A percentile compares a stretch with the other conserved stretches of the same genome.
Conservation (phyloP, 1,140 invertebrate genomes). For the Anastrepha obliqua region DNA sequence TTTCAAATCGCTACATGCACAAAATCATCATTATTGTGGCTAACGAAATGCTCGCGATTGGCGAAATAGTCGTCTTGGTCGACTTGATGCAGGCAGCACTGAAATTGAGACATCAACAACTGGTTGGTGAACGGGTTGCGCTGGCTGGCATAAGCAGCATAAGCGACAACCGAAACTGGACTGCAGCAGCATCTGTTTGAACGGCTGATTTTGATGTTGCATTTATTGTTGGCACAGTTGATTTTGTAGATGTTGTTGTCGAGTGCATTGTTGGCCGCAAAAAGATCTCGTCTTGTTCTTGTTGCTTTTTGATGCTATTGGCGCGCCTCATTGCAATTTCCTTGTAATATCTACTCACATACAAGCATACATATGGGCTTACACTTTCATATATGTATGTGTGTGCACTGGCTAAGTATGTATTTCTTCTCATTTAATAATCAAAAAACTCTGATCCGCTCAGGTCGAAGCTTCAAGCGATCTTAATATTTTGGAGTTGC, state of each 20-base stretch:
- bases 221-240: constrained; percentile 25
- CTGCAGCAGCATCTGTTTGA: constrained; percentile 20
- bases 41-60: constrained; percentile 36
- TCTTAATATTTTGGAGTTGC: constrained; percentile 14
- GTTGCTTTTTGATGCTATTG: neutral
- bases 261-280: constrained; percentile 18
- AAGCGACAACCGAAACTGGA: neutral
- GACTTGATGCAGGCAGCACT: neutral
- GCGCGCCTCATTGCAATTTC: neutral
- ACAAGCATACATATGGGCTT: neutral
- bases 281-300: neutral
- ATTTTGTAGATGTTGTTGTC: constrained; percentile 9
- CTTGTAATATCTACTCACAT: neutral
- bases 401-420: neutral
- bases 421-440: constrained; percentile 23
- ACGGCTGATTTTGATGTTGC: neutral
- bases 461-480: neutral
- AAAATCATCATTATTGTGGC: constrained; percentile 5
- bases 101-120: constrained; percentile 52
- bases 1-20: constrained; percentile 27
- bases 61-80: constrained; percentile 20
- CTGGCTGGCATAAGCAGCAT: neutral
- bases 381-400: neutral
- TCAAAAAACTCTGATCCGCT: constrained; percentile 23
- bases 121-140: constrained; percentile 21